These are phyloP conservation scores for Hiodon tergisus DNA, from an alignment of 2,113 vertebrate species.

Conservation along the genomic window DNA sequence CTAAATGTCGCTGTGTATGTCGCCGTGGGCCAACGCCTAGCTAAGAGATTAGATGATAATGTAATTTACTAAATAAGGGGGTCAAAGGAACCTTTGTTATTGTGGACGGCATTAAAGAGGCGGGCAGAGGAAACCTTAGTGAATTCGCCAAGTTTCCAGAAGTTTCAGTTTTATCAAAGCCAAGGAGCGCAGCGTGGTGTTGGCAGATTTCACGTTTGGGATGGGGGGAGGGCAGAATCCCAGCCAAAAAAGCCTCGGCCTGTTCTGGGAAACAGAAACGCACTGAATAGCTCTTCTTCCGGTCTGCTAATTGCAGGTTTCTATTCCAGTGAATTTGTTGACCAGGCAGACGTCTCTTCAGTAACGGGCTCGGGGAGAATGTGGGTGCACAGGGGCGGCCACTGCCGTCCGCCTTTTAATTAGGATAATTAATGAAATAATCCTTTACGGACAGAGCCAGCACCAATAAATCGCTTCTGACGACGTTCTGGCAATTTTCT, in stretches of 20 bases:
- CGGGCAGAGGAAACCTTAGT: background rate
- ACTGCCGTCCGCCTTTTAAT: slow-evolving; percentile 16
- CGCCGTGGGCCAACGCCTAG: no score
- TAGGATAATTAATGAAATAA: slow-evolving; percentile 14
- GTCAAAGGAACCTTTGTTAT: background rate
- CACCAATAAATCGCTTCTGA: slow-evolving; percentile 19
- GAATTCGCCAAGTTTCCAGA: slow-evolving; percentile 40
- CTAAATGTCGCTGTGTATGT: no score
- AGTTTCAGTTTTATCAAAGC: slow-evolving; percentile 44
- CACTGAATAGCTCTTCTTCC: slow-evolving; percentile 65
- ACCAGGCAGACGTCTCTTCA: slow-evolving; percentile 48
- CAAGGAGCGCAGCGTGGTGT: slow-evolving; percentile 44
- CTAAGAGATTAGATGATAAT: no score
- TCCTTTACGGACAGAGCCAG: slow-evolving; percentile 2
- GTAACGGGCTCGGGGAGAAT: background rate
- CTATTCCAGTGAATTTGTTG: slow-evolving; percentile 67
- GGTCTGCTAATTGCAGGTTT: slow-evolving; percentile 68
- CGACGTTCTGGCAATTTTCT: slow-evolving; percentile 10
- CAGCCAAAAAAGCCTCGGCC: slow-evolving; percentile 47
- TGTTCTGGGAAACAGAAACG: slow-evolving; percentile 59
- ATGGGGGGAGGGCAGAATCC: slow-evolving; percentile 50
- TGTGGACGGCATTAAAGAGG: background rate
- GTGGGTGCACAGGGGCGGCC: background rate
- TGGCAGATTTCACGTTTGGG: slow-evolving; percentile 52
- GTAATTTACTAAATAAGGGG: background rate